Conservation (phyloP, 2,888 invertebrate species). For the Phragmatobia fuliginosa region DNA sequence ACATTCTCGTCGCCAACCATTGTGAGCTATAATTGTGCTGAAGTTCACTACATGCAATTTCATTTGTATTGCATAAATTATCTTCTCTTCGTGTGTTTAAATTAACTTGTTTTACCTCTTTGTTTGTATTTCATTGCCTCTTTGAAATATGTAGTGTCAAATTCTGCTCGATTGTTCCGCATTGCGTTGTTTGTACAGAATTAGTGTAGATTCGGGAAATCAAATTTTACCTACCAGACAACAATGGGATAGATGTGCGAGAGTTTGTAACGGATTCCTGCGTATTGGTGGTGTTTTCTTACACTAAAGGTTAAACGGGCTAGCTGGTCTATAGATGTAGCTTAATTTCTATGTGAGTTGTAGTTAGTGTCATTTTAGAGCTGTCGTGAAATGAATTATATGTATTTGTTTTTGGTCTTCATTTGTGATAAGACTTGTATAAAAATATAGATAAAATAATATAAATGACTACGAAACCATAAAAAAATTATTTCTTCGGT, state of each 20-base stretch:
- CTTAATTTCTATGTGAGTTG: too few relatives aligned
- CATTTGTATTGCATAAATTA: slow-evolving; percentile 39
- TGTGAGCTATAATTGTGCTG: slow-evolving; percentile 37
- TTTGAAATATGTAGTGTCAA: neutral
- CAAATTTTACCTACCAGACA: neutral
- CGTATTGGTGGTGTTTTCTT: neutral
- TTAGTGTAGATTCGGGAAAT: neutral
- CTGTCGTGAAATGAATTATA: too few relatives aligned
- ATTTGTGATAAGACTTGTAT: too few relatives aligned
- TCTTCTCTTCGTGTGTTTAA: slow-evolving; percentile 29
- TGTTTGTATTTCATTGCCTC: neutral
- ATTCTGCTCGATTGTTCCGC: neutral
- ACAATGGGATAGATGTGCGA: neutral
- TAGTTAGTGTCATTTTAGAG: too few relatives aligned
- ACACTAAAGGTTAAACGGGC: neutral
- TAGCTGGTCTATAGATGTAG: too few relatives aligned
- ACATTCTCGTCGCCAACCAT: slow-evolving; percentile 46
- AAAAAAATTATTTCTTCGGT: too few relatives aligned
- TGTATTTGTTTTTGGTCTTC: too few relatives aligned
- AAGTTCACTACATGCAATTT: slow-evolving; percentile 37
- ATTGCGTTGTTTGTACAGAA: neutral
- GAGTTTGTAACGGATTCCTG: neutral
- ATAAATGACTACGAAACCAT: too few relatives aligned
- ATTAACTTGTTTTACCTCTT: slow-evolving; percentile 21
- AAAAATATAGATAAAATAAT: too few relatives aligned